Evolutionary conservation across 2,888 invertebrate genomes (phyloP).

Genomic region (Antheraea assamensis): DNA sequence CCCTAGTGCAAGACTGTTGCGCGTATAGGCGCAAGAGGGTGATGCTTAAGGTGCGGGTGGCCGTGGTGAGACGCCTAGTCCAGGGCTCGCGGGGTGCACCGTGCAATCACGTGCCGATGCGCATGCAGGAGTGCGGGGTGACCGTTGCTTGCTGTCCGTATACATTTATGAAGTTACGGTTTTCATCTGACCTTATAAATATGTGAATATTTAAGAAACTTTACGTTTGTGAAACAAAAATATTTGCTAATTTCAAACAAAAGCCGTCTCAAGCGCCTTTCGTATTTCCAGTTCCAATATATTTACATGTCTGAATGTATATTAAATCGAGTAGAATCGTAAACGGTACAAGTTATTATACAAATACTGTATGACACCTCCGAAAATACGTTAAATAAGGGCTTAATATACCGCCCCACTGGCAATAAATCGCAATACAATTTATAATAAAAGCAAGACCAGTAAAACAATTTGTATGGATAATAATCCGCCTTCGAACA

Average conservation of each 20-base stretch:
- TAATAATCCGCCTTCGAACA: conserved; percentile 45
- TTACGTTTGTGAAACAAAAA: neutral
- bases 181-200: neutral
- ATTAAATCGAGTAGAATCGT: conserved; percentile 5
- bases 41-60: too few species aligned
- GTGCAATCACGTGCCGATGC: too few species aligned
- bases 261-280: neutral
- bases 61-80: too few species aligned
- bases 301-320: neutral
- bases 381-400: conserved; percentile 14
- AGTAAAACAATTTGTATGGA: conserved; percentile 46
- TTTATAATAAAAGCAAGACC: conserved; percentile 12
- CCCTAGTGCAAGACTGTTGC: too few species aligned
- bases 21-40: too few species aligned
- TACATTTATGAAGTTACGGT: neutral
- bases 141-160: too few species aligned
- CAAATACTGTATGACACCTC: neutral
- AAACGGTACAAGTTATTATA: conserved; percentile 10
- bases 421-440: conserved; percentile 15
- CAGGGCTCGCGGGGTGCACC: too few species aligned
- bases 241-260: conserved; percentile 4
- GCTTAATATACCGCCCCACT: conserved; percentile 13
- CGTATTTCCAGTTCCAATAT: neutral
- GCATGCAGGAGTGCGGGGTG: too few species aligned
- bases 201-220: neutral